Base-by-base conservation (phyloP, 2,113 vertebrate species). In the Acanthochromis polyacanthus region DNA sequence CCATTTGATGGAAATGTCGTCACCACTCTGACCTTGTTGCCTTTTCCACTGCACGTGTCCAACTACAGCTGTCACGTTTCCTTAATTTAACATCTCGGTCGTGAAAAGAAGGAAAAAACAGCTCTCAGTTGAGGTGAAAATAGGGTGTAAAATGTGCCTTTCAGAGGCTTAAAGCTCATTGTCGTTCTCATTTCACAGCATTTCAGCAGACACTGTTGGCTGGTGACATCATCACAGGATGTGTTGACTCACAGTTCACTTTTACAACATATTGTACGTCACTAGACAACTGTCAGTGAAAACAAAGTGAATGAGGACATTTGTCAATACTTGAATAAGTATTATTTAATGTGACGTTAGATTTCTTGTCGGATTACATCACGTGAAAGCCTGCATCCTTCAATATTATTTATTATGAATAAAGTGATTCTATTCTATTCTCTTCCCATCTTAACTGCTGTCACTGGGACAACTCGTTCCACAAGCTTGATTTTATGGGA, bases 191-290 rank as follows among this genome's bases (percentile, higher is more conserved):
- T 82, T 81, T 71, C 78, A 78, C 78, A 82, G 40, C 3, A 22
- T 38, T 52, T 43, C 60, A 61, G 69, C 62, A 82, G 46, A 73
- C 56, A 71, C n/a, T 60, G 58, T 23, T 36, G 60, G 51, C 51
- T 43, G 63, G 70, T 70, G 75, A 84, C 72, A 56, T 68, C 75
- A 76, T 64, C 46, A 25, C 57, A 69, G 59, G 45, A 82, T 40
- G 20, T 40, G 71, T 55, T 74, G 72, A 87, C 60, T 83, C 78
- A 69, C 61, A 15, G 28, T 4, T 25, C 19, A 4, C 32, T 32
- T 19, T 45, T 17, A 51, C 62, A 57, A 7, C 43, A 25, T 40
- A 14, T 43, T 28, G 23, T 3, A 17, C 7, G 15, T 66, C n/a
- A 46, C 19, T 15, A 7, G 16, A 62, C 20, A 22, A 19, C 17